Percentiles rank a stretch among this genome's conserved stretches.
phyloP scores from a whole-genome alignment of 1,140 invertebrate genomes.

The Frieseomelitta varia region DNA sequence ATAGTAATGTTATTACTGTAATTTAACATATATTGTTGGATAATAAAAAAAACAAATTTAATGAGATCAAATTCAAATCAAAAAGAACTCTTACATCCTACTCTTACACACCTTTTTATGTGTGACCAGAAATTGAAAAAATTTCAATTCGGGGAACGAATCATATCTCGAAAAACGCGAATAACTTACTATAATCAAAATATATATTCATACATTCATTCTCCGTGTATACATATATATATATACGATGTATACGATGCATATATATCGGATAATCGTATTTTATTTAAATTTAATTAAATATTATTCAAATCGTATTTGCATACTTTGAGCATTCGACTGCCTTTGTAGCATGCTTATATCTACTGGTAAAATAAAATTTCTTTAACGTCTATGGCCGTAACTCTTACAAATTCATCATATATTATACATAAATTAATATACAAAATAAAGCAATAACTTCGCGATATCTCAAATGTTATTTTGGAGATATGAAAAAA shows the following conservation, averaged over 20 bases:
- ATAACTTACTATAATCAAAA: constrained; percentile 50
- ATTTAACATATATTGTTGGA: constrained; percentile 56
- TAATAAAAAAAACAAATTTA: constrained; percentile 56
- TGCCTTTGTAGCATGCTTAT: constrained; percentile 35
- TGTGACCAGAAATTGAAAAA: not conserved
- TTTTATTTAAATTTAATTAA: constrained; percentile 46
- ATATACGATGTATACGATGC: not conserved
- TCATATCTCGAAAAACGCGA: constrained; percentile 50
- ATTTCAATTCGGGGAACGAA: constrained; percentile 23
- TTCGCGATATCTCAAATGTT: no score
- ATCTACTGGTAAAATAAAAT: constrained; percentile 52
- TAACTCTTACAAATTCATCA: constrained; percentile 44
- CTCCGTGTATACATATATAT: no score
- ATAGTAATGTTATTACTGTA: constrained; percentile 20
- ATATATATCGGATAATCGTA: constrained; percentile 2
- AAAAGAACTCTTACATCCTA: constrained; percentile 49
- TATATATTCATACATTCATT: no score
- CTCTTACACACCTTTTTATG: constrained; percentile 23
- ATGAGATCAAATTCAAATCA: constrained; percentile 63
- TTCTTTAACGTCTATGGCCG: constrained; percentile 30
- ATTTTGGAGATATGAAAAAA: no score
- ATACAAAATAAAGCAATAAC: not conserved
- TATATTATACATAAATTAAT: constrained; percentile 35
- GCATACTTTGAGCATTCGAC: constrained; percentile 20
- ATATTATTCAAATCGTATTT: constrained; percentile 50